These are phyloP conservation scores for Lacerta bilineata DNA, from an alignment of 2,797 vertebrate species.

Conservation along the genomic window DNA sequence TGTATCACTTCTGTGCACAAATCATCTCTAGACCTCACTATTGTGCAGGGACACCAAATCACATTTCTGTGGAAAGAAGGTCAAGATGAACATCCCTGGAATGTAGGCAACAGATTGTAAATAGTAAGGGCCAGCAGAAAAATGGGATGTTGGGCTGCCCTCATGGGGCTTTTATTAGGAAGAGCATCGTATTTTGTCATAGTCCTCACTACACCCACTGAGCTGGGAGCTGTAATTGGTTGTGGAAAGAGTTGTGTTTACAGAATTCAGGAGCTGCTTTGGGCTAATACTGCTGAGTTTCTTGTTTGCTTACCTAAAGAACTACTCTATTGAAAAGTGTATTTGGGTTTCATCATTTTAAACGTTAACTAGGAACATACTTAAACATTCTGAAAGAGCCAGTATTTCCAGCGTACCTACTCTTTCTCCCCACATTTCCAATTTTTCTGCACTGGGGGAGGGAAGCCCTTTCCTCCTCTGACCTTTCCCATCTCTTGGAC, in stretches of 20 bases:
- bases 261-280: background rate
- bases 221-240: background rate
- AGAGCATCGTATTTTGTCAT: background rate
- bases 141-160: background rate
- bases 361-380: no score
- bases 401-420: background rate
- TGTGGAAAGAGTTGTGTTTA: background rate
- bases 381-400: background rate
- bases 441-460: background rate
- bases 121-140: background rate
- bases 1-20: background rate
- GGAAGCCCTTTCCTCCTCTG: background rate
- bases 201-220: background rate
- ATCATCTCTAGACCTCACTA: no score
- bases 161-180: background rate
- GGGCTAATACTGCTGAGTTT: no score
- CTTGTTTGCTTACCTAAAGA: background rate
- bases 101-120: background rate
- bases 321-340: background rate
- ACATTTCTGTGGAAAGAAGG: no score
- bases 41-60: background rate
- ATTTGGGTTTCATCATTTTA: background rate
- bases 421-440: background rate
- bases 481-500: background rate
- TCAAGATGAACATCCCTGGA: background rate